Evolutionary conservation across 2,888 invertebrate species (phyloP).

Genomic region (Dasysyrphus tricinctus): DNA sequence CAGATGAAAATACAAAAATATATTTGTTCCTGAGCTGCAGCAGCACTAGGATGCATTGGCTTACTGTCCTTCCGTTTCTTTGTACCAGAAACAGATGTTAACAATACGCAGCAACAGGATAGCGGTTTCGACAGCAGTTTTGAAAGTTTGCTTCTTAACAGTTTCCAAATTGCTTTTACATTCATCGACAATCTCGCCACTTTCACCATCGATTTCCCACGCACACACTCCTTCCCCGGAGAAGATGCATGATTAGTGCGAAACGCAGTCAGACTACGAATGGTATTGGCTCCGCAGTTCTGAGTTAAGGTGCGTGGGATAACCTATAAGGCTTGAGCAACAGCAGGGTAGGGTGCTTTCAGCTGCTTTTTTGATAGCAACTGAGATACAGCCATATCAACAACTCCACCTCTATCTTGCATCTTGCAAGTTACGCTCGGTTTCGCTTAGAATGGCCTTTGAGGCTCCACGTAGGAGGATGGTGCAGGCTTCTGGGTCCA

Average conservation of each 20-base stretch:
- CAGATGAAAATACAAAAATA: constrained; percentile 3
- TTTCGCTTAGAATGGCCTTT: constrained; percentile 98
- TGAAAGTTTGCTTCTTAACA: constrained; percentile 96
- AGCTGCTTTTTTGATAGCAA: constrained; percentile 92
- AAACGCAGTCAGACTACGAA: constrained; percentile 96
- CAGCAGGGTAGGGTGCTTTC: constrained; percentile 97
- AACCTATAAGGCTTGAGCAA: constrained; percentile 97
- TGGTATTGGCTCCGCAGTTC: constrained; percentile 99
- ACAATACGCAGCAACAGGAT: constrained; percentile 98
- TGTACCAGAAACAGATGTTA: constrained; percentile 98
- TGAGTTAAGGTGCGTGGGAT: constrained; percentile 98
- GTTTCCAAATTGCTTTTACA: constrained; percentile 96
- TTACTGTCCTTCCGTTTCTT: constrained; percentile 91
- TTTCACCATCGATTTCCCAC: constrained; percentile 98
- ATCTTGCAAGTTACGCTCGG: constrained; percentile 97
- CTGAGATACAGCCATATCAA: constrained; percentile 97
- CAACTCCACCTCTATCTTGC: constrained; percentile 97
- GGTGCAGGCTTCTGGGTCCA: constrained; percentile 99
- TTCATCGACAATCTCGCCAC: constrained; percentile 96
- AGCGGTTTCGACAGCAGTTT: constrained; percentile 95
- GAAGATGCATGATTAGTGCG: constrained; percentile 94
- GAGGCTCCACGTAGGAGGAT: constrained; percentile 98
- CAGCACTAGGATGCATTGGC: constrained; percentile 84
- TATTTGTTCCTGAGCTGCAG: constrained; percentile 81
- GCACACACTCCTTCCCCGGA: constrained; percentile 85